Base-by-base conservation (phyloP, 2,113 vertebrate genomes). In the Triplophysa rosa region DNA sequence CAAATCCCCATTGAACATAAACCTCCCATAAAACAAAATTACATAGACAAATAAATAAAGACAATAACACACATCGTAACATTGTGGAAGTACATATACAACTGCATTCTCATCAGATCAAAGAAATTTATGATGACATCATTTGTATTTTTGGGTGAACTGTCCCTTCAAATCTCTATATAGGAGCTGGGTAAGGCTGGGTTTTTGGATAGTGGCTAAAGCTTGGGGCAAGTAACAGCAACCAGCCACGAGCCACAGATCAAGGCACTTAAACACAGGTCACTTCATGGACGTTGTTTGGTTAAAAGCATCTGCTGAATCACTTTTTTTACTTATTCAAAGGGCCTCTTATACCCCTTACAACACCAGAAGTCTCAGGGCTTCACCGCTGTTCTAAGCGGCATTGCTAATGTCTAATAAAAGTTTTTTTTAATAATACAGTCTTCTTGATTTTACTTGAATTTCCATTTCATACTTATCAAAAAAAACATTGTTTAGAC, bases 261-360 rank as follows among this genome's bases (percentile, higher is more conserved):
- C 52, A 21, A 58, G 52, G 13, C 69, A 59, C 29, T 72, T 59
- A 72, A 59, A 7, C 33, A 72, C 11, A 61, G 56, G 5, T 40
- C 21, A 17, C n/a, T 4, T 26, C n/a, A 42, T 21, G 54, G 1
- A 0, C 59, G 26, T 40, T 59, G 17, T 72, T 40, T 14, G 5
- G 2, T 9, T 72, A 24, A 59, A 73, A 73, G 70, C 56, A 29
- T 33, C 6, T 71, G 56, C 68, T 70, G 17, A 49, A 68, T 33
- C 16, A 33, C 24, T n/a, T 16, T 62, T 14, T 47, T 47, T 45
- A 62, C 13, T 26, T 62, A 37, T 58, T 19, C 8, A 26, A 21
- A 42, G 21, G 13, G 14, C 56, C 70, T 17, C n/a, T 42, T 42
- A 6, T 8, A 40, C 37, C 52, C 5, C 9, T 9, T 45, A 61